phyloP scores from a whole-genome alignment of 2,113 vertebrate genomes.

The Eptesicus fuscus region DNA sequence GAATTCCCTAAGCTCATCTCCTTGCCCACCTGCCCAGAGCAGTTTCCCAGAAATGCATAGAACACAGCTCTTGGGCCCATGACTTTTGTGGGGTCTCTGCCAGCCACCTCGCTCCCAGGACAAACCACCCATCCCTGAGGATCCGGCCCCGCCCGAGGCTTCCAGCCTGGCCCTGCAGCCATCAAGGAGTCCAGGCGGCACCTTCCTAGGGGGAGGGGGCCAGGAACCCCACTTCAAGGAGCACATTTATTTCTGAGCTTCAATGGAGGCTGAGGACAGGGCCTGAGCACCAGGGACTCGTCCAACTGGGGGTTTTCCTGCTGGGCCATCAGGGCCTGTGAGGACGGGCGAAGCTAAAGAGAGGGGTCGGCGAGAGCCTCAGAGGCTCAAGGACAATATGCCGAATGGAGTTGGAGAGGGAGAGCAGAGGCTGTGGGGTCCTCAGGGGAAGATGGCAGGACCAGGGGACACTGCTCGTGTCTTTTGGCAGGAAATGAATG shows the following conservation, averaged over 20 bases:
- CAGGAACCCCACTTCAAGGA: not conserved
- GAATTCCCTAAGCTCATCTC: not conserved
- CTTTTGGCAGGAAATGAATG: constrained; percentile 60
- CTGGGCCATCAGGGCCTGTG: not conserved
- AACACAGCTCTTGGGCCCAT: not conserved
- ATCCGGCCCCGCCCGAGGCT: not conserved
- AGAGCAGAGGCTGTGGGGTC: not conserved
- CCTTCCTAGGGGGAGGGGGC: not conserved
- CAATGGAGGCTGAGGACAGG: rapidly evolving
- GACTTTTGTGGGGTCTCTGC: not conserved
- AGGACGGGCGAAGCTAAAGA: not conserved
- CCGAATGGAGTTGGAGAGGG: not conserved
- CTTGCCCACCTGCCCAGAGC: not conserved
- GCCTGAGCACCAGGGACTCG: not conserved
- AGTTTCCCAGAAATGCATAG: not conserved
- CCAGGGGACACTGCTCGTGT: not conserved
- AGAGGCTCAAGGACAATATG: not conserved
- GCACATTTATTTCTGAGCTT: not conserved
- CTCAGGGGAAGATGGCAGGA: not conserved
- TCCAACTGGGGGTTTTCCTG: not conserved
- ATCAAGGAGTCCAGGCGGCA: not conserved
- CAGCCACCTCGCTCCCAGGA: not conserved
- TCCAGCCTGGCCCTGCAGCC: not conserved
- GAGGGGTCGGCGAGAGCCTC: not conserved
- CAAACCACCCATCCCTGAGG: not conserved